phyloP scores from a whole-genome alignment of 2,797 vertebrate genomes.

The Heteromormyrus szaboi region DNA sequence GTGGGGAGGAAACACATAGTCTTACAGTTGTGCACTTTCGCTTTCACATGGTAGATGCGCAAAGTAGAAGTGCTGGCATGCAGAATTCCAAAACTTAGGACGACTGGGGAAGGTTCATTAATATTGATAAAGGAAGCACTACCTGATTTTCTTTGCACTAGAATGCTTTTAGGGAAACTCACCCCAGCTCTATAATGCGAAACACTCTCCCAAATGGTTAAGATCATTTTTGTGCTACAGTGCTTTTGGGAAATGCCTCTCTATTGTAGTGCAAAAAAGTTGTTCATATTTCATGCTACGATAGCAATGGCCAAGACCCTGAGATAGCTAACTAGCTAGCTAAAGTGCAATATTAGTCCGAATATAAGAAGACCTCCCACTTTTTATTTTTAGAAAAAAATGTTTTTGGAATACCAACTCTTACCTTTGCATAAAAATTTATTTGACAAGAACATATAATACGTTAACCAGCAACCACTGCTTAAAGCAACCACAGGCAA shows the following conservation, averaged over 20 bases:
- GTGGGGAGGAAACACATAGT: not conserved
- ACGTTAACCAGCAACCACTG: not conserved
- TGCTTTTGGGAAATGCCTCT: not conserved
- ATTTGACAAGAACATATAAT: not conserved
- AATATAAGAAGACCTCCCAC: not conserved
- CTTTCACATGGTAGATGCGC: not conserved
- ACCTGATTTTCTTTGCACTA: not conserved
- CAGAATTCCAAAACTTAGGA: not conserved
- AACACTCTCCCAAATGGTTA: not conserved
- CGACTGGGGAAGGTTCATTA: not conserved
- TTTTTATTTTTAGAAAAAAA: not conserved
- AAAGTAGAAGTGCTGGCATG: not conserved
- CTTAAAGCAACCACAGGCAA: not conserved
- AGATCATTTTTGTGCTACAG: not conserved
- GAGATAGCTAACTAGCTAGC: not conserved
- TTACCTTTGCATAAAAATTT: not conserved
- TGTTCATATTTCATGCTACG: not conserved
- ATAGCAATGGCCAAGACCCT: not conserved
- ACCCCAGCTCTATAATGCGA: not conserved
- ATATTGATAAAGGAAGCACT: not conserved
- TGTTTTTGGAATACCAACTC: not conserved
- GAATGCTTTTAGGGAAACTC: not conserved
- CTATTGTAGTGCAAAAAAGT: not conserved
- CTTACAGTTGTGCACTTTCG: not conserved
- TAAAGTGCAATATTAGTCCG: not conserved